Evolutionary conservation across 2,113 vertebrate genomes (phyloP).

Genomic region (Laterallus jamaicensis): DNA sequence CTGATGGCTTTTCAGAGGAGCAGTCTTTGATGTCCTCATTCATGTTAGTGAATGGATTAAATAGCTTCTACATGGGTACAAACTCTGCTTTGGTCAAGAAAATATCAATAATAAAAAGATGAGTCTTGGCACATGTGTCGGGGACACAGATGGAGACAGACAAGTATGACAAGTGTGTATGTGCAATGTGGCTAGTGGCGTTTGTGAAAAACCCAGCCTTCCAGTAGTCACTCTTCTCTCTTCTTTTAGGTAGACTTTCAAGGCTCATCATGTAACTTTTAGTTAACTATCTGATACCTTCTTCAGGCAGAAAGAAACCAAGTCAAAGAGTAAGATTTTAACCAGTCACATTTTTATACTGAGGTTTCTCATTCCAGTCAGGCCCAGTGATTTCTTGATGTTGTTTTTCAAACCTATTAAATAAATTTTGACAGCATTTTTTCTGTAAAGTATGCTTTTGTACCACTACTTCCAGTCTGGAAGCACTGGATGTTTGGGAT

Average conservation of each 20-base stretch:
- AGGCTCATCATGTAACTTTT: not conserved
- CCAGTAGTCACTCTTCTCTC: not conserved
- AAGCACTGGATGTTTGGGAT: not conserved
- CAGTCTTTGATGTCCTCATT: not conserved
- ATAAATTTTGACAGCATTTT: not conserved
- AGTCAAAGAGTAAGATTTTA: not conserved
- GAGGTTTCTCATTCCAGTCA: not conserved
- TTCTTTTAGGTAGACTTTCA: not conserved
- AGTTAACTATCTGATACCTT: not conserved
- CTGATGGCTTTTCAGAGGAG: not conserved
- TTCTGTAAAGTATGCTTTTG: not conserved
- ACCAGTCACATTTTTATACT: not conserved
- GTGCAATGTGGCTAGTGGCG: not conserved
- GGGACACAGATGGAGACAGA: not conserved
- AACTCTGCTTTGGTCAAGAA: not conserved
- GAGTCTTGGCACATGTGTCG: not conserved
- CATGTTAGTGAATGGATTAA: not conserved
- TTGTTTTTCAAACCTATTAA: not conserved
- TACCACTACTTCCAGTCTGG: not conserved
- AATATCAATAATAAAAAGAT: not conserved
- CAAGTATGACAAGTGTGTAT: not conserved
- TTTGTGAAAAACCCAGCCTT: not conserved
- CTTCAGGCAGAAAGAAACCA: not conserved
- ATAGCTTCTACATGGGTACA: not conserved
- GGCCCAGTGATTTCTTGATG: not conserved